Percentiles rank a stretch among this genome's conserved stretches.
Evolutionary conservation across 2,888 invertebrate species (phyloP).

Genomic region (Crioceris asparagi): DNA sequence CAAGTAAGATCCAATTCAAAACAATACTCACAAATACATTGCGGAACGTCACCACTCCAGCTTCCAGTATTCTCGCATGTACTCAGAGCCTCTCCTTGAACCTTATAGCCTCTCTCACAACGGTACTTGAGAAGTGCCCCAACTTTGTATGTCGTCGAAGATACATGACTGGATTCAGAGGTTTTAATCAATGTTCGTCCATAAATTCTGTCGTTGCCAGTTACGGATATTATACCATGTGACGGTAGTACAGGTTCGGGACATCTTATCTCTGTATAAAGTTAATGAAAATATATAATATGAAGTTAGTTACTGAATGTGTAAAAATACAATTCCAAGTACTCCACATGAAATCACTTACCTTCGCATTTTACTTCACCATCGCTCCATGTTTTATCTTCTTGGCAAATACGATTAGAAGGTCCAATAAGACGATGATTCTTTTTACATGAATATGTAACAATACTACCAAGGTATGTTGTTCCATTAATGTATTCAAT

Average conservation of each 20-base stretch:
- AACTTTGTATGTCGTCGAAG: constrained; percentile 71
- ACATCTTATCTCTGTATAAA: constrained; percentile 68
- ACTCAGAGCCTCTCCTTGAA: constrained; percentile 72
- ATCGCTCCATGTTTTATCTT: constrained; percentile 75
- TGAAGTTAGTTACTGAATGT: no score
- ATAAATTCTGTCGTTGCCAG: constrained; percentile 84
- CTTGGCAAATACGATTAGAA: constrained; percentile 58
- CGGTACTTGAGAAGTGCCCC: constrained; percentile 79
- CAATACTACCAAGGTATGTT: constrained; percentile 71
- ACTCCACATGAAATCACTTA: constrained; percentile 32
- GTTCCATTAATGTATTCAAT: constrained; percentile 66
- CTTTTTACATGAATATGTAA: constrained; percentile 67
- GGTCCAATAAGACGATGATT: constrained; percentile 73
- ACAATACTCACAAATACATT: constrained; percentile 65
- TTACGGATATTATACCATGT: constrained; percentile 78
- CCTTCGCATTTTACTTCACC: constrained; percentile 79
- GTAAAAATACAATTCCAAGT: no score
- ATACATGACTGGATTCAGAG: constrained; percentile 50
- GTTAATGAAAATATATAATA: no score
- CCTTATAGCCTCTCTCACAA: constrained; percentile 82
- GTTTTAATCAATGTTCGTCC: constrained; percentile 74
- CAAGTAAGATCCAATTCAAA: neutral
- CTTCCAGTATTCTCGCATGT: constrained; percentile 77
- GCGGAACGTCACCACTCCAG: constrained; percentile 76
- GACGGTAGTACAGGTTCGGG: constrained; percentile 72